These are phyloP conservation scores for Pycnonotus jocosus DNA, from an alignment of 2,113 vertebrate genomes.

Conservation along the genomic window DNA sequence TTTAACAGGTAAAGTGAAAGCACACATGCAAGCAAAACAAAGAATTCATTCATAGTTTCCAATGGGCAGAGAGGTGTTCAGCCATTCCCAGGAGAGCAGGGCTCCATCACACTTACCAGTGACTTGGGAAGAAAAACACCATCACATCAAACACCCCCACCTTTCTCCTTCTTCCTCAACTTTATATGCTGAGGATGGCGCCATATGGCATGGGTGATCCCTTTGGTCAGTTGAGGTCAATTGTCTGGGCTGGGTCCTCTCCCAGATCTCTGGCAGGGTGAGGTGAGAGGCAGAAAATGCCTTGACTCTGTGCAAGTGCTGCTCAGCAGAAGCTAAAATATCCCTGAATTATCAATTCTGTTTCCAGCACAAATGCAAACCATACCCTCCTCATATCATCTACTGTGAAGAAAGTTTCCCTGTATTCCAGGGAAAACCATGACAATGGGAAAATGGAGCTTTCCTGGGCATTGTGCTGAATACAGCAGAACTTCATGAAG, in stretches of 20 bases:
- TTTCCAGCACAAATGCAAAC: not conserved
- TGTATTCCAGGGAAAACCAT: not conserved
- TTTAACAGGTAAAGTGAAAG: not conserved
- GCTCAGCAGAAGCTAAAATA: not conserved
- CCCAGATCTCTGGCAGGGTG: not conserved
- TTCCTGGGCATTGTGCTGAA: not conserved
- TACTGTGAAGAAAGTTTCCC: not conserved
- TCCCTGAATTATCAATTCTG: not conserved
- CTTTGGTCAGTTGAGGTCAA: not conserved
- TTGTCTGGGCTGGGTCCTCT: not conserved
- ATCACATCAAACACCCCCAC: not conserved
- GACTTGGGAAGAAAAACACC: not conserved
- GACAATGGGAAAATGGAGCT: not conserved
- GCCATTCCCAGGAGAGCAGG: not conserved
- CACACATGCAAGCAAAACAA: not conserved
- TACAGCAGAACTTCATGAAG: not conserved
- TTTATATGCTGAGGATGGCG: not conserved
- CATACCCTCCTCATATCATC: not conserved
- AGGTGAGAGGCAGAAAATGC: not conserved
- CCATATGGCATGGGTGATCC: not conserved
- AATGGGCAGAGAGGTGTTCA: not conserved
- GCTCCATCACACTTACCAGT: not conserved
- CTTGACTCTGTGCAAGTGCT: not conserved
- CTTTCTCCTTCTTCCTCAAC: not conserved
- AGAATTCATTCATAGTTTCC: not conserved